Evolutionary conservation across 2,888 invertebrate species (phyloP), one percentile per base, ranked within the genome.

Genomic region (Muschampia plurimacula): DNA sequence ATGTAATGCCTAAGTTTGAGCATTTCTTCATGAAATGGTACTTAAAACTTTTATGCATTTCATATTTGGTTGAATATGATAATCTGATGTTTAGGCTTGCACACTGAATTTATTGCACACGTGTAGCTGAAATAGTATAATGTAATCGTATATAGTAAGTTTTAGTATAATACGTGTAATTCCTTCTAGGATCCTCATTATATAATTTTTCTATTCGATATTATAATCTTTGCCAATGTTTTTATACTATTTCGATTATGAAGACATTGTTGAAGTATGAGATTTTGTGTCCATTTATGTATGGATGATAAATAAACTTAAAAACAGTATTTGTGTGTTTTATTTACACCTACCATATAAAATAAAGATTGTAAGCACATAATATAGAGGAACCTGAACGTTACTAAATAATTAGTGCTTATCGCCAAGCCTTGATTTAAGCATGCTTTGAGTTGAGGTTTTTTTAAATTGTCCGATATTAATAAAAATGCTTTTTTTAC

Each of bases 301-400:
- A 90, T 92, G 92, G 91, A 92, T 89, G 90, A 85, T 91, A 89
- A 92, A 82, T 88, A 86, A 86, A 88, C 86, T 89, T 85, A 87
- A 89, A 85, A 85, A 85, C 64, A 32, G 62, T 69, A 81, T 75
- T 76, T 74, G 15, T 74, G 39, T 74, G 74, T 74, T 80, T 77
- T 82, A 81, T 80, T 79, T 84, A 15, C 57, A 57, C 13, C 46
- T 46, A 13, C 32, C 32, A 32, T 32, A 32, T 32, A 32, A 1
- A 32, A 32, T 32, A 32, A 32, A 32, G 32, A 32, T 32, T 32
- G 1, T 32, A 4, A 32, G 32, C 32, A 32, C 32, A 32, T 32
- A 2, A 22, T 32, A 32, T 4, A 32, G 32, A 32, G 4, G 1
- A 32, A 32, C 2, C 32, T 32, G 32, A 32, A 32, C 32, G 4